Base-by-base conservation (phyloP, 1,140 invertebrate genomes). In the Chelonus insularis region DNA sequence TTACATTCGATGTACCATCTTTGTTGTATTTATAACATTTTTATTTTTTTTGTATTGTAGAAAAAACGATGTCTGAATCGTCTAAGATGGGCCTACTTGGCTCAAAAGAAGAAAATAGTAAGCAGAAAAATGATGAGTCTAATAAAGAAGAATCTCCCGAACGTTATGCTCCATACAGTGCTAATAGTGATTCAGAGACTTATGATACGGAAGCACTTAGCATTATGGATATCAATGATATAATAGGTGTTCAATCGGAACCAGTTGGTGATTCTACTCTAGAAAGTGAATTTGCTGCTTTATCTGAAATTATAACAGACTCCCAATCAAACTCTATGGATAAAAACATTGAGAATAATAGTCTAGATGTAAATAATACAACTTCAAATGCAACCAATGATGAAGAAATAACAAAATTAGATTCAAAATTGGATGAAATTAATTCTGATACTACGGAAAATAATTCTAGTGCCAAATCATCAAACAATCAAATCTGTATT, bases 221-320 rank as follows among this genome's bases (percentile, higher is more conserved):
- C 43, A 72, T 70, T 3, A 77, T 78, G 76, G 76, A 79, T 60
- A 70, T 75, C 21, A 76, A 78, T 55, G 72, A 76, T 54, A 73
- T 75, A 2, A 76, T 76, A 43, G 73, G 68, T 25, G 67, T 72
- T 18, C 74, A 74, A 12, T 65, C 71, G 1, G 76, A 79, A 4
- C 60, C 68, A n/a, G 67, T 69, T 5, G 64, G 52, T 1, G 78
- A 80, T 48, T 78, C 76, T 6, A 80, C 76, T 0, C 48, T 81
- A 0, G 79, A 81, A 52, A 79, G 76, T 57, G 78, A 81, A 68
- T 79, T 81, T 20, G 77, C 76, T 54, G 77, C 75, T 21, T 71
- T 81, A 18, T 77, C 79, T 20, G 72, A 77, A 62, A 76, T 80
- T 7, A 78, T 80, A n/a, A 75, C 74, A 1, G 76, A 81, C 6